These are phyloP conservation scores for Nothocercus nigrocapillus DNA, from an alignment of 2,113 vertebrate species.

Conservation along the genomic window DNA sequence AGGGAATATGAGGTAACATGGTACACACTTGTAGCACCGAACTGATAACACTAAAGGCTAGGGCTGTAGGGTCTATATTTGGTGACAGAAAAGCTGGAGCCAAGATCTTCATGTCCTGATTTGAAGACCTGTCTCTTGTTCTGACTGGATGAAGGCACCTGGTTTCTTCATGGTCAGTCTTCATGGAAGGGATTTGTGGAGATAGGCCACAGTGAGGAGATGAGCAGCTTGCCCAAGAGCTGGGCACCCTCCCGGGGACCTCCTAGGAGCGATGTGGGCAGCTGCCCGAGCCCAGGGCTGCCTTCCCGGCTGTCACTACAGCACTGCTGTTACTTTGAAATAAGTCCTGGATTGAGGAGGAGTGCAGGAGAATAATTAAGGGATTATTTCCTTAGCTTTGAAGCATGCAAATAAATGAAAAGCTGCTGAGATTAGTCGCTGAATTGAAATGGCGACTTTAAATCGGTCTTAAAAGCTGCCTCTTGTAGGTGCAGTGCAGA, in stretches of 20 bases:
- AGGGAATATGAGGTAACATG: not conserved
- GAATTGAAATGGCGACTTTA: not conserved
- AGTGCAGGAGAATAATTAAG: not conserved
- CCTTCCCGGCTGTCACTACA: not conserved
- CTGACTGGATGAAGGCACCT: not conserved
- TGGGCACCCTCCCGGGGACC: not conserved
- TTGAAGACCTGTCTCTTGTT: not conserved
- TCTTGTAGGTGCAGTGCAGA: not conserved
- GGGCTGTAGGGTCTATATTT: not conserved
- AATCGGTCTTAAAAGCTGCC: not conserved
- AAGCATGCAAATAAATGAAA: not conserved
- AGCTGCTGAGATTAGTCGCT: conserved; percentile 3
- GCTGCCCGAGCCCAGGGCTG: not conserved
- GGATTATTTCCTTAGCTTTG: not conserved
- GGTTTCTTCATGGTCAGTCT: not conserved
- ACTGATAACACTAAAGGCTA: not conserved
- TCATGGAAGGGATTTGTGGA: not conserved
- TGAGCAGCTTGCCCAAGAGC: not conserved
- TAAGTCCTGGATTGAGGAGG: not conserved
- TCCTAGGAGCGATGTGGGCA: not conserved
- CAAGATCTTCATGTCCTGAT: not conserved
- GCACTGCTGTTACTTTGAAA: not conserved
- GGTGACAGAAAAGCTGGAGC: not conserved
- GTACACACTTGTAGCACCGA: not conserved
- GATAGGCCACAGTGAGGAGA: too few relatives aligned